Evolutionary conservation across 1,140 invertebrate genomes (phyloP).

Genomic region (Drosophila tristis): DNA sequence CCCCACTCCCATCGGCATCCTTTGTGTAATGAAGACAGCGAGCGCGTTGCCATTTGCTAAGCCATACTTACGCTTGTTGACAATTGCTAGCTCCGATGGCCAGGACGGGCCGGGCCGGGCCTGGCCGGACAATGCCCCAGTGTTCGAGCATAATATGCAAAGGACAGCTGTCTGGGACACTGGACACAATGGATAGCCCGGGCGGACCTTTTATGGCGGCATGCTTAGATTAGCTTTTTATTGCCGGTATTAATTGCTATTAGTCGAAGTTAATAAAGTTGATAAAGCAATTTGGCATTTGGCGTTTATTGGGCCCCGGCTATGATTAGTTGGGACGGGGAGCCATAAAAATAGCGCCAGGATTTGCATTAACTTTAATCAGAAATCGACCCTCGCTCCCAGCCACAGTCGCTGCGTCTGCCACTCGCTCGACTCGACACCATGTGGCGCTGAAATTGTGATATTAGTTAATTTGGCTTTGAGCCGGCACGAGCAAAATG

Average conservation of each 20-base stretch:
- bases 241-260: conserved; percentile 82
- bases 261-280: conserved; percentile 82
- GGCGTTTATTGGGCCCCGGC: conserved; percentile 67
- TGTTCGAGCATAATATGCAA: conserved; percentile 58
- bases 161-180: conserved; percentile 50
- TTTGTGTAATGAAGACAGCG: conserved; percentile 76
- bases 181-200: conserved; percentile 51
- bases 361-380: conserved; percentile 70
- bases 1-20: conserved; percentile 23
- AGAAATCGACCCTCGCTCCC: conserved; percentile 8
- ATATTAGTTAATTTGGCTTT: conserved; percentile 81
- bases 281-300: conserved; percentile 83
- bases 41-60: conserved; percentile 60
- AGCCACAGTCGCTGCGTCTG: background rate
- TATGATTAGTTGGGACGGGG: conserved; percentile 60
- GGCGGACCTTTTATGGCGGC: conserved; percentile 56
- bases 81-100: conserved; percentile 57
- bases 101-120: background rate
- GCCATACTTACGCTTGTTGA: conserved; percentile 82
- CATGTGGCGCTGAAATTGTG: conserved; percentile 66
- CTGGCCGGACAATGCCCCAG: conserved; percentile 26
- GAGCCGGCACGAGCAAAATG: conserved; percentile 56
- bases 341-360: conserved; percentile 66
- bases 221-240: conserved; percentile 79
- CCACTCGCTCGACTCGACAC: conserved; percentile 23